A percentile compares a stretch with the other conserved stretches of the same genome.
Conservation (phyloP, 2,888 invertebrate species). For the Priocnemis perturbator region DNA sequence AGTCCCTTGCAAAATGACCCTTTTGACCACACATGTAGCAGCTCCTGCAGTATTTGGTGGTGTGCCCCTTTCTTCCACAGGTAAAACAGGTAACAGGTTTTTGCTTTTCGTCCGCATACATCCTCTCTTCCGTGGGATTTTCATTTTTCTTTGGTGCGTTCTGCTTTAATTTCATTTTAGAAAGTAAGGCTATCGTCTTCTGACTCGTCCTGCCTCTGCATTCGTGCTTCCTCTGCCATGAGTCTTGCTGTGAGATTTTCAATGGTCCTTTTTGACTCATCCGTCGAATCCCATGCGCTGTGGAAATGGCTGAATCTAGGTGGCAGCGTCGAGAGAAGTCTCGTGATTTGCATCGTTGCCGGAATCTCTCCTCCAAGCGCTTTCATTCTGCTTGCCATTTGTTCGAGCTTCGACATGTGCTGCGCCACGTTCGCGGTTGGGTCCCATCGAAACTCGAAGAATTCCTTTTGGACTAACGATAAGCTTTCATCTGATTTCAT, state of each 20-base stretch:
- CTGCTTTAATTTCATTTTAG: not conserved
- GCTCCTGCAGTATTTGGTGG: not conserved
- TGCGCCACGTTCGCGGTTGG: conserved; percentile 15
- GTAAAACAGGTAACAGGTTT: not conserved
- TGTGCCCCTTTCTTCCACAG: conserved; percentile 4
- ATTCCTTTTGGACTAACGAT: conserved; percentile 44
- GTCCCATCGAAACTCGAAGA: conserved; percentile 45
- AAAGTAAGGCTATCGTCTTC: not conserved
- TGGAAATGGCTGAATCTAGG: conserved; percentile 30
- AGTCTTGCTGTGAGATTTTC: conserved; percentile 27
- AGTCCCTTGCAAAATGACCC: not conserved
- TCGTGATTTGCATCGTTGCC: conserved; percentile 40
- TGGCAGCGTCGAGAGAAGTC: conserved; percentile 29
- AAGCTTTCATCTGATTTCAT: conserved; percentile 45
- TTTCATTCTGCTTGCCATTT: conserved; percentile 40
- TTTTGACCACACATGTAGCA: conserved; percentile 3
- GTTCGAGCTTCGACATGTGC: conserved; percentile 44
- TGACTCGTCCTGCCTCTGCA: conserved; percentile 1
- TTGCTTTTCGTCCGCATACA: not conserved
- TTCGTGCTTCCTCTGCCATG: conserved; percentile 20
- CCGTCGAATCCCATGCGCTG: conserved; percentile 42
- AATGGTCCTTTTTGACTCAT: conserved; percentile 20
- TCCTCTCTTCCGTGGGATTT: too few relatives aligned
- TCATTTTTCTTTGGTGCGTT: too few relatives aligned
- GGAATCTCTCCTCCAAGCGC: conserved; percentile 37